phyloP scores from a whole-genome alignment of 2,113 vertebrate genomes.

The Corvus moneduloides region DNA sequence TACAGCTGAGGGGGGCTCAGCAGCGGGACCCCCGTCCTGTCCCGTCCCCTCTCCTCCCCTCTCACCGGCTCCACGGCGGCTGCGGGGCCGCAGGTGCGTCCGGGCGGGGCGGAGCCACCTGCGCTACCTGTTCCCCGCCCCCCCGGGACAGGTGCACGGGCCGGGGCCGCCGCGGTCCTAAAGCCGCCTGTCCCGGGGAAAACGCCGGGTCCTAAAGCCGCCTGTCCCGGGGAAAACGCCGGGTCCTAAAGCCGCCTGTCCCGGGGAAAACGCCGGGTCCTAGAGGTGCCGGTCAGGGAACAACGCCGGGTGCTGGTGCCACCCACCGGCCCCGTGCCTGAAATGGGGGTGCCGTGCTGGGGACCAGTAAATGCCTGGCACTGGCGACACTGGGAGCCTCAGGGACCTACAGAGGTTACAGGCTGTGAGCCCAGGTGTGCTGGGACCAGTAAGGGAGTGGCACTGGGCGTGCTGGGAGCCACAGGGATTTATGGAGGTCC shows the following conservation, averaged over 20 bases:
- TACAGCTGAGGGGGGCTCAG: not conserved
- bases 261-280: not conserved
- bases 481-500: fast-evolving
- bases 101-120: not conserved
- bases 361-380: not conserved
- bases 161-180: not conserved
- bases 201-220: not conserved
- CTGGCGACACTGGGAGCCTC: not conserved
- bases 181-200: not conserved
- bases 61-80: not conserved
- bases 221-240: not conserved
- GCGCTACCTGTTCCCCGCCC: not conserved
- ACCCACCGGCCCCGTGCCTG: not conserved
- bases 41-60: not conserved
- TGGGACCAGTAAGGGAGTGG: not conserved
- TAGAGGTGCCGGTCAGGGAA: not conserved
- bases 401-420: too few species aligned
- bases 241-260: not conserved
- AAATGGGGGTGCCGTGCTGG: not conserved
- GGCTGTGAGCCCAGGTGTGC: not conserved
- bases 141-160: not conserved
- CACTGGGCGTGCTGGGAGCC: not conserved
- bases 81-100: not conserved
- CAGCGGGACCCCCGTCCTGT: not conserved
- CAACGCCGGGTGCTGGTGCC: too few species aligned